Evolutionary conservation across 2,888 invertebrate species (phyloP).

Genomic region (Drosophila meridiana): DNA sequence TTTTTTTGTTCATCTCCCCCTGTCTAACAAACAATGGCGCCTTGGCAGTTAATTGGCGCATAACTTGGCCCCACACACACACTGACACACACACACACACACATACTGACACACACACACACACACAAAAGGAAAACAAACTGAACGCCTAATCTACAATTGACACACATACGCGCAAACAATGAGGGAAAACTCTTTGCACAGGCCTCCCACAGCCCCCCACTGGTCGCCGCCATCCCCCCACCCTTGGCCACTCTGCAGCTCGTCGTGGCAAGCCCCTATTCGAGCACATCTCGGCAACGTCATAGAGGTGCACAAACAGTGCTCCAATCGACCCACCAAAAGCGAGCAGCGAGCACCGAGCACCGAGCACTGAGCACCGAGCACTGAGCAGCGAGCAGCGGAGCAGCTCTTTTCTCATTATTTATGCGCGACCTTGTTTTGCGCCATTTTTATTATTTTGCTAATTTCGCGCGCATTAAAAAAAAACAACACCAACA

Average conservation of each 20-base stretch:
- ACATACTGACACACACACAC: slow-evolving; percentile 11
- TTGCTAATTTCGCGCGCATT: slow-evolving; percentile 77
- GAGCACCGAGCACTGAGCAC: slow-evolving; percentile 31
- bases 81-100: slow-evolving; percentile 12
- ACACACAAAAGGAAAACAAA: slow-evolving; percentile 56
- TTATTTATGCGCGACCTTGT: slow-evolving; percentile 79
- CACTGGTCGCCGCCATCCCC: neutral
- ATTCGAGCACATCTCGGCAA: slow-evolving; percentile 15
- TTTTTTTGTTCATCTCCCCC: slow-evolving; percentile 3
- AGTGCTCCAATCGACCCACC: slow-evolving; percentile 71
- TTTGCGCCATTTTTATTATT: slow-evolving; percentile 80
- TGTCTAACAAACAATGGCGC: slow-evolving; percentile 54
- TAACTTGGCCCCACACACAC: slow-evolving; percentile 61
- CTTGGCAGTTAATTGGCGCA: slow-evolving; percentile 71
- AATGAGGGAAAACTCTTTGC: slow-evolving; percentile 72
- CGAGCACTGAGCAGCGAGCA: slow-evolving; percentile 14
- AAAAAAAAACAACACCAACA: slow-evolving; percentile 27
- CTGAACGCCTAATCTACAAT: slow-evolving; percentile 76
- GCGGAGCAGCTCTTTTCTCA: slow-evolving; percentile 64
- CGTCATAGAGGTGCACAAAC: slow-evolving; percentile 67
- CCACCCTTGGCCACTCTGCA: neutral
- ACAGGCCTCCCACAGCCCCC: slow-evolving; percentile 17
- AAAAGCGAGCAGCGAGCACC: slow-evolving; percentile 56
- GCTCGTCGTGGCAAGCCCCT: slow-evolving; percentile 4
- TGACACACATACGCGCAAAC: slow-evolving; percentile 77